Percentiles rank a stretch among this genome's conserved stretches.
Evolutionary conservation across 2,113 vertebrate genomes (phyloP).

Genomic region (Leptocoma aspasia): DNA sequence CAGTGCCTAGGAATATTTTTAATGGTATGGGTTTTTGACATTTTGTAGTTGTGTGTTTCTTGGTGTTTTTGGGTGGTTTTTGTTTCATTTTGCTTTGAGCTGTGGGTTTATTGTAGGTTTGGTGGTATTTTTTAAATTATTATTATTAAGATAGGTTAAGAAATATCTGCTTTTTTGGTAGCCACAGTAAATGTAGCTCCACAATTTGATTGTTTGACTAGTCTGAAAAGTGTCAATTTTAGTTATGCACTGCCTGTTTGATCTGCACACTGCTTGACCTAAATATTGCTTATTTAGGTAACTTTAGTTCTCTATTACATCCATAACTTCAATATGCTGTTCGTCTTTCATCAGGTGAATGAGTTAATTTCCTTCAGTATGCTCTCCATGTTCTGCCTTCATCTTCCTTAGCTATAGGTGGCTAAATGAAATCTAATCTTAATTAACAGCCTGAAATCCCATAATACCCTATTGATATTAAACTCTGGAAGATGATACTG

Average conservation of each 20-base stretch:
- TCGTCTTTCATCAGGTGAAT: not conserved
- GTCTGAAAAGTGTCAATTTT: not conserved
- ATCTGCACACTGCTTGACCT: not conserved
- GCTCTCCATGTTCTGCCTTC: not conserved
- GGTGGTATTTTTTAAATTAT: too few relatives aligned
- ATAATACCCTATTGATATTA: not conserved
- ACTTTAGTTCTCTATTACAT: not conserved
- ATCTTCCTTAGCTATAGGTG: not conserved
- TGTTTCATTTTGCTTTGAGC: not conserved
- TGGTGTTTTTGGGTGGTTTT: accelerated
- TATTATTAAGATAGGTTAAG: not conserved
- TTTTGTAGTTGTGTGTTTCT: accelerated
- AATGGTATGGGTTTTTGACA: accelerated
- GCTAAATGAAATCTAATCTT: not conserved
- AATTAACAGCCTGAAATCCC: not conserved
- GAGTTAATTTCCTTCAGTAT: not conserved
- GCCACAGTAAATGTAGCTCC: not conserved
- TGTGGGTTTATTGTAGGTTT: not conserved
- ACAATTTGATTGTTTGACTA: not conserved
- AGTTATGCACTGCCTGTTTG: not conserved
- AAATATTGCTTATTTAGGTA: not conserved
- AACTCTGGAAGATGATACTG: not conserved
- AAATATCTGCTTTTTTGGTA: not conserved
- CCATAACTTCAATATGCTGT: not conserved
- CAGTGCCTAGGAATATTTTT: not conserved